Evolutionary conservation across 2,888 invertebrate species (phyloP), one percentile per base, ranked within the genome.

Genomic region (Pocota personata): DNA sequence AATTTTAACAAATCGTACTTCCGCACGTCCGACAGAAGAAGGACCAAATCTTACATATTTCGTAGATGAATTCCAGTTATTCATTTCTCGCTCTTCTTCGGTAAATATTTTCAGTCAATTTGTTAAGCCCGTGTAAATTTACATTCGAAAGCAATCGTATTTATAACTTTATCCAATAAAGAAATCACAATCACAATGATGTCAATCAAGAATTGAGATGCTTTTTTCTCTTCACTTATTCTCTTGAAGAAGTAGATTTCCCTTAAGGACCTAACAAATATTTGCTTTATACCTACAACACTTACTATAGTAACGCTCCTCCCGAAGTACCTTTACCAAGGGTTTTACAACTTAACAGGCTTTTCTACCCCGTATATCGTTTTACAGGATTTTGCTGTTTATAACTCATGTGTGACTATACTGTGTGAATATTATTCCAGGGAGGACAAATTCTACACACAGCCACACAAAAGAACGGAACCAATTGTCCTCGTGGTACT

Each of bases 401-500:
- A 72, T 64, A 64, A 30, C 64, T 66, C 40, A n/a, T 32, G 24
- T 66, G 40, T 50, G 64, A n/a, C n/a, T n/a, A n/a, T n/a, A n/a
- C 27, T 73, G 40, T 50, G 50, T 24, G 37, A 72, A 72, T 48
- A 16, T 46, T 55, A 72, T 79, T 64, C 72, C 30, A 27, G 0
- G 35, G 64, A 35, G 72, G 48, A 40, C 1, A 7, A 16, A 16
- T 50, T 35, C n/a, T 48, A 14, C 48, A 37, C 43, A 57, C 19
- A 58, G 57, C 58, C 40, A n/a, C 30, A 58, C 14, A 64, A 72
- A 30, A 37, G 35, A 79, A 57, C 46, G 5, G 14, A 72, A 27
- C 73, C 79, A 80, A 80, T 66, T 73, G 79, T 80, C 73, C 79
- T 66, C 60, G 3, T 48, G 66, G 57, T 58, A 73, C 43, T n/a